Percentiles rank a stretch among this genome's conserved stretches.
Conservation (phyloP, 2,113 vertebrate species). For the Rhabdomys dilectus region DNA sequence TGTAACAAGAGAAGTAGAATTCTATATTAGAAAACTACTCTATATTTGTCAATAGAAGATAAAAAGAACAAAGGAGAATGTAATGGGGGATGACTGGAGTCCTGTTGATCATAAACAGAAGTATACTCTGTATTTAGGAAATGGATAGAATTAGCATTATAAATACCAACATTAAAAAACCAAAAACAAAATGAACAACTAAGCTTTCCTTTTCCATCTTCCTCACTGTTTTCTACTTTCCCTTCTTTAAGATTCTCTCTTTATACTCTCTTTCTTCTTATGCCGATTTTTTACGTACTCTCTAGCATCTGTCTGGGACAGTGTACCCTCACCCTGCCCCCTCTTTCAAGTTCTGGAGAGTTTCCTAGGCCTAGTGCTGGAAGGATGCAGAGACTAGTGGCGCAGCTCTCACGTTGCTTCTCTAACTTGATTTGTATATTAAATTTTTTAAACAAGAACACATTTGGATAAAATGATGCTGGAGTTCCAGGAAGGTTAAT, state of each 20-base stretch:
- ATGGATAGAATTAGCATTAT: not conserved
- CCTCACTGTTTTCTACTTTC: not conserved
- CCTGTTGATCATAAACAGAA: not conserved
- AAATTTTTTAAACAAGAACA: constrained; percentile 34
- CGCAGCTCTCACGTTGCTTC: not conserved
- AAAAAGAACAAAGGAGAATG: not conserved
- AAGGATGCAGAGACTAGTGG: not conserved
- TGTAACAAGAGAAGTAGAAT: not conserved
- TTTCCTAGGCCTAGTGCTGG: not conserved
- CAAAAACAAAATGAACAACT: not conserved
- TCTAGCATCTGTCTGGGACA: not conserved
- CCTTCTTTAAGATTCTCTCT: not conserved
- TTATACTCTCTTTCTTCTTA: not conserved
- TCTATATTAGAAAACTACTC: not conserved
- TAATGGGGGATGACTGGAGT: too few species aligned
- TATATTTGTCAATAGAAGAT: not conserved
- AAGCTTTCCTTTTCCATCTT: not conserved
- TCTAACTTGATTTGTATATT: constrained; percentile 28
- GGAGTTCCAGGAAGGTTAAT: constrained; percentile 3
- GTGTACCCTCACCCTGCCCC: not conserved
- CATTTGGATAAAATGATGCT: constrained; percentile 33
- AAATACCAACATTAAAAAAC: not conserved
- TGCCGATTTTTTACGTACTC: not conserved
- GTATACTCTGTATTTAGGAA: not conserved
- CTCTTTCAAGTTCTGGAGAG: not conserved